phyloP scores from a whole-genome alignment of 2,888 invertebrate genomes.

The Ferdinandea cuprea region DNA sequence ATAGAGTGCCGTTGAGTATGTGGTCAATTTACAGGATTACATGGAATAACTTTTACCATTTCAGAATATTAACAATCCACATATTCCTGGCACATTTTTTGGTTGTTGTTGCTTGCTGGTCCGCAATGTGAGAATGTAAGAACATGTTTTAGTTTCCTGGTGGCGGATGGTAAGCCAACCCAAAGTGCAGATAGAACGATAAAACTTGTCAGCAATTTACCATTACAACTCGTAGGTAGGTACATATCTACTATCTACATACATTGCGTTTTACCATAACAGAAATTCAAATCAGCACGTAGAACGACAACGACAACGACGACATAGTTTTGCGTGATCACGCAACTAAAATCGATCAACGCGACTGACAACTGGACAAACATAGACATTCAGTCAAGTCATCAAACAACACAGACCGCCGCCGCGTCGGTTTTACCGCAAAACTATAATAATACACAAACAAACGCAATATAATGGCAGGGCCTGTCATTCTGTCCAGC shows the following conservation, averaged over 20 bases:
- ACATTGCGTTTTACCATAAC: no score
- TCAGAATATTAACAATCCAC: conserved; percentile 19
- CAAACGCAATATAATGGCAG: conserved; percentile 61
- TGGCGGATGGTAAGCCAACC: not conserved
- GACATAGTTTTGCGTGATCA: conserved; percentile 70
- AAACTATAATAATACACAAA: conserved; percentile 40
- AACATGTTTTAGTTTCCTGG: not conserved
- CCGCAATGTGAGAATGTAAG: not conserved
- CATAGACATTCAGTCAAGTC: conserved; percentile 43
- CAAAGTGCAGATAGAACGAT: conserved; percentile 19
- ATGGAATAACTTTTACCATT: conserved; percentile 48
- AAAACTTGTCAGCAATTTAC: conserved; percentile 3
- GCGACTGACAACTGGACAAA: conserved; percentile 53
- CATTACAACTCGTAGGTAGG: conserved; percentile 16
- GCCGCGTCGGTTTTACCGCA: conserved; percentile 29
- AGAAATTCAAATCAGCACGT: conserved; percentile 63
- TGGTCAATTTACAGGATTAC: conserved; percentile 60
- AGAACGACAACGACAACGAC: conserved; percentile 51
- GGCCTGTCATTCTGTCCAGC: conserved; percentile 67
- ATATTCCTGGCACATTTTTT: not conserved
- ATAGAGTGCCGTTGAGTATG: conserved; percentile 28
- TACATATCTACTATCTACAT: no score
- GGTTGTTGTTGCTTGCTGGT: not conserved
- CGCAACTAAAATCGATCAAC: conserved; percentile 70
- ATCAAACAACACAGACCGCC: conserved; percentile 60